Percentiles rank a stretch among this genome's conserved stretches.
Conservation (phyloP, 2,113 vertebrate genomes). For the Acanthisitta chloris region DNA sequence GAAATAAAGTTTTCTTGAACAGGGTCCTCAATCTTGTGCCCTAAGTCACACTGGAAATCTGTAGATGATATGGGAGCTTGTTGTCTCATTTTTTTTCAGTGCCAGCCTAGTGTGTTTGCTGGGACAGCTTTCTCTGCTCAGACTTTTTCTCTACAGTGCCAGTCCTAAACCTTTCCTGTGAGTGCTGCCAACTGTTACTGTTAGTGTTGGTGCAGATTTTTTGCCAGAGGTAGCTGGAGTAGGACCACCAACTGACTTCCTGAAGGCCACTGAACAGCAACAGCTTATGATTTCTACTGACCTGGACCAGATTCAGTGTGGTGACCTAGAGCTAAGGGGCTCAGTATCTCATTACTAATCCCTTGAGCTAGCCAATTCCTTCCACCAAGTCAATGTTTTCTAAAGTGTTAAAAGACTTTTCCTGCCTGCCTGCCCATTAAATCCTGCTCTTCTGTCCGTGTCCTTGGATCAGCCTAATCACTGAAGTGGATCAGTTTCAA, state of each 20-base stretch:
- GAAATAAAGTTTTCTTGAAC: background rate
- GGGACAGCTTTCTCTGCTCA: background rate
- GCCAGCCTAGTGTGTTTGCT: background rate
- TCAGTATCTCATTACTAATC: slow-evolving; percentile 70
- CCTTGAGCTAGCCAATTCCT: slow-evolving; percentile 65
- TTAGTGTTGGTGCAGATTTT: background rate
- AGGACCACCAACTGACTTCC: slow-evolving; percentile 51
- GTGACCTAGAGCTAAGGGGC: slow-evolving; percentile 64
- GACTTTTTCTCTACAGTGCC: background rate
- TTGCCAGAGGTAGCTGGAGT: background rate
- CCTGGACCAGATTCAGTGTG: slow-evolving; percentile 59
- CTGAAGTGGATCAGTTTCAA: slow-evolving; percentile 54
- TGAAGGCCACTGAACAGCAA: background rate
- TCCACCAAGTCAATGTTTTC: slow-evolving; percentile 59
- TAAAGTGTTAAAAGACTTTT: slow-evolving; percentile 68
- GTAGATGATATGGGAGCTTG: background rate
- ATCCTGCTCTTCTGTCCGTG: slow-evolving; percentile 32
- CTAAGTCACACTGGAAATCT: background rate
- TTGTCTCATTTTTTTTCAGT: background rate
- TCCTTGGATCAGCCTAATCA: slow-evolving; percentile 62
- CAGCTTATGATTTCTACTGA: slow-evolving; percentile 65
- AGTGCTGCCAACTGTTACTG: background rate
- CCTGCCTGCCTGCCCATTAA: slow-evolving; percentile 55
- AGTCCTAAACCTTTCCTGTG: background rate
- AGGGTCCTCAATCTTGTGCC: background rate